Evolutionary conservation across 2,113 vertebrate genomes (phyloP), one percentile per base, ranked within the genome.

Genomic region (Eurystomus gularis): DNA sequence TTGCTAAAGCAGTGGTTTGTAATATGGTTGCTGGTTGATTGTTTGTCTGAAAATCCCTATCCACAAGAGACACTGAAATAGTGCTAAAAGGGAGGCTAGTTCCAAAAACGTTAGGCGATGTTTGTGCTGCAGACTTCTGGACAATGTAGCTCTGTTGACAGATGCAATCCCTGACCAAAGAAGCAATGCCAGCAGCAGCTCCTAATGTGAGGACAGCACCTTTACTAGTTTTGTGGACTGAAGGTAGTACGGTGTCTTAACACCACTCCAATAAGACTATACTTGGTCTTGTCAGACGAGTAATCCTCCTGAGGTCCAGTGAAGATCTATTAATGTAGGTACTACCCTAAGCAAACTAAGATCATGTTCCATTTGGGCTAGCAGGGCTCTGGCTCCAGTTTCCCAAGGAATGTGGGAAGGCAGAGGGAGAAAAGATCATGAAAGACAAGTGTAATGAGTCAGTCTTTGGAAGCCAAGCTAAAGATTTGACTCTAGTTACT

Each of bases 381-480:
- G 60, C 33, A 37, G 25, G 25, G 16, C 58, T 70, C 77, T 80
- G 91, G 88, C 86, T 93, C 57, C 44, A 93, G 40, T 58, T 85
- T 94, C 69, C 73, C 49, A 87, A 66, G 25, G 62, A 85, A 94
- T 77, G 86, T 46, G 61, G 73, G n/a, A 95, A 94, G 57, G 52
- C 83, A 11, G 37, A 9, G 40, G 69, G 52, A 33, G 7, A 62
- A 82, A 52, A 87, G 28, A 94, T 52, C 11, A 0, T 69, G 66
- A 94, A 95, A 68, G 92, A 96, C 91, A 96, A 91, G 92, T 88
- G 90, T 61, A 94, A 66, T 91, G 89, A 97, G 82, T 96, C 96
- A 97, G 66, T 55, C 75, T 87, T 82, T 97, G 93, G 96, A 96
- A 93, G 69, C 25, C 29, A 77, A 84, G 66, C 77, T 66, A 83